Evolutionary conservation across 2,113 vertebrate species (phyloP).

Genomic region (Podilymbus podiceps): DNA sequence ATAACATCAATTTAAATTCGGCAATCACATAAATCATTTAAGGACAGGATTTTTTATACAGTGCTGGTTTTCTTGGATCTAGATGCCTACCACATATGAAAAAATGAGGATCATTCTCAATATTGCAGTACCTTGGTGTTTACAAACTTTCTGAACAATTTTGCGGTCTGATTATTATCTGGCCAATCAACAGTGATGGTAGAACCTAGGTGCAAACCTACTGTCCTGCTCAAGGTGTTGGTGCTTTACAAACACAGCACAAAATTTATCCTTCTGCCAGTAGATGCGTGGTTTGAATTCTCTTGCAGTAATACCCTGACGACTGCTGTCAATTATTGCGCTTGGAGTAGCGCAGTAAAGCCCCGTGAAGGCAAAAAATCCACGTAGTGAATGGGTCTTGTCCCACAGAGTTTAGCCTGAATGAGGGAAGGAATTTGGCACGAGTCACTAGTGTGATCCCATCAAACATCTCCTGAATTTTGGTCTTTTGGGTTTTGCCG

Average conservation of each 20-base stretch:
- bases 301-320: rapidly evolving
- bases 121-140: background rate
- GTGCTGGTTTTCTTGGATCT: rapidly evolving
- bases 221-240: background rate
- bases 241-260: background rate
- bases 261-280: background rate
- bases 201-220: background rate
- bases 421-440: background rate
- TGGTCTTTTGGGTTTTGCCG: background rate
- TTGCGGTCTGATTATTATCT: background rate
- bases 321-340: rapidly evolving
- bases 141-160: background rate
- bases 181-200: rapidly evolving
- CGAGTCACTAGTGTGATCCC: background rate
- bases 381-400: background rate
- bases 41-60: background rate
- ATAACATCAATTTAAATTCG: background rate
- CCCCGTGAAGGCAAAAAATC: background rate
- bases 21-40: background rate
- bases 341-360: background rate
- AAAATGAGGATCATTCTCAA: background rate
- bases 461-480: background rate
- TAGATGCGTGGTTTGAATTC: background rate
- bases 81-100: rapidly evolving
- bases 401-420: background rate